Evolutionary conservation across 2,113 vertebrate genomes (phyloP).

Genomic region (Gopherus flavomarginatus): DNA sequence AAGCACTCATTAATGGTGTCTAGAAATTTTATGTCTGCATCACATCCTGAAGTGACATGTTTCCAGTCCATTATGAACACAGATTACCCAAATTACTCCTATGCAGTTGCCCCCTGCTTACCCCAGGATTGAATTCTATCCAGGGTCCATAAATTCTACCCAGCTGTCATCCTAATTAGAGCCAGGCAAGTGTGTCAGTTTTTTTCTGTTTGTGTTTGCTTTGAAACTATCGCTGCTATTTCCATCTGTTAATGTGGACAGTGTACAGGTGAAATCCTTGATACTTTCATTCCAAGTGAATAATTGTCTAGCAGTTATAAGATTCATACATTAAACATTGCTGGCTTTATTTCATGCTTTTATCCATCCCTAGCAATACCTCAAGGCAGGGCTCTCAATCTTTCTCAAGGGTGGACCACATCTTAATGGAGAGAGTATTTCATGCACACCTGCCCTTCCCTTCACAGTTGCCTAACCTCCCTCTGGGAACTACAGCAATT

Average conservation of each 20-base stretch:
- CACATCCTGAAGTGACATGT: background rate
- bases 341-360: constrained; percentile 21
- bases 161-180: background rate
- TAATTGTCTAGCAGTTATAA: constrained; percentile 58
- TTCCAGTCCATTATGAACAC: background rate
- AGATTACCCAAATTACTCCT: background rate
- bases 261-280: constrained; percentile 61
- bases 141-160: background rate
- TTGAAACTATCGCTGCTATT: constrained; percentile 27
- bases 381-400: constrained; percentile 19
- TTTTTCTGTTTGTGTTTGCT: background rate
- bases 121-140: background rate
- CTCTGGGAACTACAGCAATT: constrained; percentile 15
- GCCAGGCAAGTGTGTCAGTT: background rate
- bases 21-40: background rate
- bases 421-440: constrained; percentile 51
- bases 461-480: constrained; percentile 18
- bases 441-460: constrained; percentile 27
- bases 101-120: background rate
- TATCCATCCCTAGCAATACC: constrained; percentile 29
- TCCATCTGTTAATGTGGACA: constrained; percentile 51
- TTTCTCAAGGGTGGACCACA: constrained; percentile 14
- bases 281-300: constrained; percentile 51
- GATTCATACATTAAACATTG: constrained; percentile 61
- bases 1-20: background rate